phyloP scores from a whole-genome alignment of 2,113 vertebrate genomes.

The Aegotheles bennettii region DNA sequence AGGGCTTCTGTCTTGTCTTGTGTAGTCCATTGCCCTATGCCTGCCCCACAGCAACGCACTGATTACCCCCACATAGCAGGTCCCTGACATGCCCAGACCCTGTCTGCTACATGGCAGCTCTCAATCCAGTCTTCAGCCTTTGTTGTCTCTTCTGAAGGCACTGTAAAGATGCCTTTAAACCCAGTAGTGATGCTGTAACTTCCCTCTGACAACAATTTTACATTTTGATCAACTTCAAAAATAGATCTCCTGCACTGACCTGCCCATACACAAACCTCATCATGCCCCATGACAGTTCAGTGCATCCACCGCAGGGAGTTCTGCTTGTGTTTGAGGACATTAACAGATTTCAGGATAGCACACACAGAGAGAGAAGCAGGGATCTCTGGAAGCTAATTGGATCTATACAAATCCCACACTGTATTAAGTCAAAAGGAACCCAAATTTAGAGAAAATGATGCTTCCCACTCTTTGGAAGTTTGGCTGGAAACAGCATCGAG shows the following conservation, averaged over 20 bases:
- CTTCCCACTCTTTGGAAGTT: neutral
- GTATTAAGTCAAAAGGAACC: neutral
- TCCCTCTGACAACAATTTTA: neutral
- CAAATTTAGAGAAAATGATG: neutral
- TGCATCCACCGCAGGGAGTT: fast-evolving
- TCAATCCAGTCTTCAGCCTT: neutral
- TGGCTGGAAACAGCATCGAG: neutral
- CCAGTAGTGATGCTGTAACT: neutral
- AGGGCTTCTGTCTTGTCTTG: neutral
- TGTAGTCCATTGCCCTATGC: fast-evolving
- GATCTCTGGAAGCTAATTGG: neutral
- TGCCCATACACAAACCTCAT: neutral
- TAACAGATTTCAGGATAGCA: neutral
- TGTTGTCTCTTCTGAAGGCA: neutral
- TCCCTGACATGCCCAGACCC: fast-evolving
- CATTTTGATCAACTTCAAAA: neutral
- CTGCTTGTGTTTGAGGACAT: neutral
- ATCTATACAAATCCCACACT: neutral
- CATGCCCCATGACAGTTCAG: fast-evolving
- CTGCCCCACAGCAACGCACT: neutral
- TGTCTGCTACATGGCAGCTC: fast-evolving
- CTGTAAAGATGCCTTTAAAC: neutral
- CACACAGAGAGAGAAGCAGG: neutral
- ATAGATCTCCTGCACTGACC: neutral
- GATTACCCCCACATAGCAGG: fast-evolving